These are phyloP conservation scores for Diorhabda elongata DNA, from an alignment of 1,140 invertebrate species.

Conservation along the genomic window DNA sequence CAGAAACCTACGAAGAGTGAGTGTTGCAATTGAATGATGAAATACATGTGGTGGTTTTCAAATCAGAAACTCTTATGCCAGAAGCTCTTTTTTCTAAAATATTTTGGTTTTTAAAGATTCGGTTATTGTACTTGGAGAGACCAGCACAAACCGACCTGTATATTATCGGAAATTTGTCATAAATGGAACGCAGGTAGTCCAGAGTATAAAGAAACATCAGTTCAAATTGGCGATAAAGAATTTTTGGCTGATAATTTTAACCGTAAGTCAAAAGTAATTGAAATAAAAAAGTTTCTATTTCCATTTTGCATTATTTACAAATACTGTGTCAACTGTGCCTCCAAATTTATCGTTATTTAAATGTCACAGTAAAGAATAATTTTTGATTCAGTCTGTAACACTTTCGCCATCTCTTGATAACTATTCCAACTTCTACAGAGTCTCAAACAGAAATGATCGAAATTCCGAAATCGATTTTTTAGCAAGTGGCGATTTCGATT, in stretches of 20 bases:
- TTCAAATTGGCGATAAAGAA: constrained; percentile 49
- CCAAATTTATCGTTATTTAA: too few species aligned
- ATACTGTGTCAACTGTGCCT: too few species aligned
- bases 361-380: too few species aligned
- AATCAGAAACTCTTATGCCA: not conserved
- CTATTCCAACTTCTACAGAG: too few species aligned
- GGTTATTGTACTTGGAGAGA: constrained; percentile 81
- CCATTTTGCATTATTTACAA: too few species aligned
- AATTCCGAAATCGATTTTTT: too few species aligned
- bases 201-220: constrained; percentile 46
- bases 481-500: constrained; percentile 24
- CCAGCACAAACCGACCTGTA: constrained; percentile 65
- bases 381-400: too few species aligned
- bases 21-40: not conserved
- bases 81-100: not conserved
- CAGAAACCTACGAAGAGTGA: constrained; percentile 65
- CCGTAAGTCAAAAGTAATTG: constrained; percentile 15
- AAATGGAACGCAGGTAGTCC: constrained; percentile 58
- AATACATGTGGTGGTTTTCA: too few species aligned
- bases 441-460: too few species aligned
- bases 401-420: too few species aligned
- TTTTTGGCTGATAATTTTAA: constrained; percentile 25
- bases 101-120: constrained; percentile 37
- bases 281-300: too few species aligned
- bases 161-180: constrained; percentile 68